phyloP scores from a whole-genome alignment of 2,888 invertebrate genomes.

The Venustoraphidia nigricollis region DNA sequence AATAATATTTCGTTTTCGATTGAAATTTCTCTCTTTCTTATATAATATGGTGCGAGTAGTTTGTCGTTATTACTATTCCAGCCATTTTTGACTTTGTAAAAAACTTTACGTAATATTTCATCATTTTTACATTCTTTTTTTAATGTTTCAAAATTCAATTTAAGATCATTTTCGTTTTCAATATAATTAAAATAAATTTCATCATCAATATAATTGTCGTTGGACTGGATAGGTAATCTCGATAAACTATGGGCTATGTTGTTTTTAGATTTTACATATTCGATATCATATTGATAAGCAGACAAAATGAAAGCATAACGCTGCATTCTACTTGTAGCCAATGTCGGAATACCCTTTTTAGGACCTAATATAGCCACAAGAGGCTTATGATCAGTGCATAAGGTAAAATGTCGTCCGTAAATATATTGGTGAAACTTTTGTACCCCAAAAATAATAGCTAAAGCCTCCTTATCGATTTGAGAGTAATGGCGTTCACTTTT shows the following conservation, averaged over 20 bases:
- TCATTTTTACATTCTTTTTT: too few species aligned
- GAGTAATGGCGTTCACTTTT: constrained; percentile 14
- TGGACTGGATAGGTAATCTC: constrained; percentile 6
- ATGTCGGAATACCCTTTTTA: constrained; percentile 17
- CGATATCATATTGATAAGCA: constrained; percentile 12
- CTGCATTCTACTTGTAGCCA: constrained; percentile 17
- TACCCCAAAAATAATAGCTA: constrained; percentile 20
- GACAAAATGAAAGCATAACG: constrained; percentile 13
- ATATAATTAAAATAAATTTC: too few species aligned
- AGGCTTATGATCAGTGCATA: constrained; percentile 20
- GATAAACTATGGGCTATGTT: constrained; percentile 15
- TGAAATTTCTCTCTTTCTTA: too few species aligned
- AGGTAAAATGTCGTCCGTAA: constrained; percentile 19
- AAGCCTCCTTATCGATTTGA: constrained; percentile 15
- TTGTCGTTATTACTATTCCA: too few species aligned
- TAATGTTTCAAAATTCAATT: too few species aligned
- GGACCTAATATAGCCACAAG: constrained; percentile 17
- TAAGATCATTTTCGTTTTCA: too few species aligned
- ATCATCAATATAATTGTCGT: constrained; percentile 1
- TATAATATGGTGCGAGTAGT: too few species aligned
- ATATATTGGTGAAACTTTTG: constrained; percentile 21
- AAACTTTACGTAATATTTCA: too few species aligned
- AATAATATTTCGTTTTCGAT: too few species aligned
- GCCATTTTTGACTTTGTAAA: too few species aligned
- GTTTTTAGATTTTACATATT: constrained; percentile 10